Conservation (phyloP, 2,888 invertebrate species). For the Eupeodes latifasciatus region DNA sequence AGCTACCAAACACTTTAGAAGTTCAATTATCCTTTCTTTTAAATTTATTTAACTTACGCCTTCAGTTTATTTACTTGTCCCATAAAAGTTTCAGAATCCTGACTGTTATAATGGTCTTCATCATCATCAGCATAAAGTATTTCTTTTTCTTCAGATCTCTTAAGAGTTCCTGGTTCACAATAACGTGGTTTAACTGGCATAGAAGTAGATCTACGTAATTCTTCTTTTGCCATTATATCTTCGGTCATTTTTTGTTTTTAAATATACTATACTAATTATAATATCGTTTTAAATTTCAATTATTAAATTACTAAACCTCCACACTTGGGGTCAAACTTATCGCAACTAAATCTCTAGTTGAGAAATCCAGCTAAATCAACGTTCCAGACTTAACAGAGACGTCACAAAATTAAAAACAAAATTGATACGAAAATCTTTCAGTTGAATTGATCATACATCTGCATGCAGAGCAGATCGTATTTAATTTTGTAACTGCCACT, state of each 20-base stretch:
- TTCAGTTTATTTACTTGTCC: constrained; percentile 45
- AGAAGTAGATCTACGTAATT: constrained; percentile 82
- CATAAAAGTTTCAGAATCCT: constrained; percentile 58
- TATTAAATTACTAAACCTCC: constrained; percentile 44
- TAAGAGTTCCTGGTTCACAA: constrained; percentile 79
- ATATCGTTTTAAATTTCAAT: background rate
- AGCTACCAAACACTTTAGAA: too few relatives aligned
- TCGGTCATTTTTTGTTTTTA: constrained; percentile 40
- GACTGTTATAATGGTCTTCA: constrained; percentile 63
- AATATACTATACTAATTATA: background rate
- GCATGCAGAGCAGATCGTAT: constrained; percentile 51
- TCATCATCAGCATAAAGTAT: constrained; percentile 78
- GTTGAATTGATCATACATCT: constrained; percentile 54
- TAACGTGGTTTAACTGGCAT: constrained; percentile 83
- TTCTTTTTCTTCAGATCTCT: constrained; percentile 83
- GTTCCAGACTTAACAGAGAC: constrained; percentile 32
- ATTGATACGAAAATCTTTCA: constrained; percentile 14
- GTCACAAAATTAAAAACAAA: constrained; percentile 57
- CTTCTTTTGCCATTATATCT: constrained; percentile 34
- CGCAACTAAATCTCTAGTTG: constrained; percentile 66
- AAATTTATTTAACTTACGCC: constrained; percentile 31
- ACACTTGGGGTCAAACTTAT: constrained; percentile 53
- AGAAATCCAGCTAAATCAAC: constrained; percentile 35
- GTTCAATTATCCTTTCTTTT: too few relatives aligned
- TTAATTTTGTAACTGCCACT: constrained; percentile 59